A percentile compares a stretch with the other conserved stretches of the same genome.
Conservation (phyloP, 2,113 vertebrate species). For the Campylomormyrus numenius region DNA sequence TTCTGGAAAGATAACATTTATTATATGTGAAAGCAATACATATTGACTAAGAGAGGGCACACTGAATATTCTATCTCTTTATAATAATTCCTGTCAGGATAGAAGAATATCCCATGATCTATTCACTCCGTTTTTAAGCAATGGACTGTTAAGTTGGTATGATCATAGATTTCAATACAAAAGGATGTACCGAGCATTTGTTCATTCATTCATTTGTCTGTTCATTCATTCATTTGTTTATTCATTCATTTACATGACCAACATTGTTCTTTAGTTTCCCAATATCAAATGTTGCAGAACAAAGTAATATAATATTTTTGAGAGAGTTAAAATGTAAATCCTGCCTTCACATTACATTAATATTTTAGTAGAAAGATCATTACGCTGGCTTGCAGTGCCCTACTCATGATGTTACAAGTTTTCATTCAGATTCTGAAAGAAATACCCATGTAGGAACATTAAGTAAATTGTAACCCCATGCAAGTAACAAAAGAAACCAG, state of each 20-base stretch:
- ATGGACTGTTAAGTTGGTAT: slow-evolving; percentile 50
- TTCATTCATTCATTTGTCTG: neutral
- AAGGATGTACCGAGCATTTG: neutral
- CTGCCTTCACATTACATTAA: neutral
- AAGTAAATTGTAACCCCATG: slow-evolving; percentile 35
- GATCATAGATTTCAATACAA: slow-evolving; percentile 19
- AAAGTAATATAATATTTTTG: neutral
- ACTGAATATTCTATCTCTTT: slow-evolving; percentile 55
- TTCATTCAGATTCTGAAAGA: slow-evolving; percentile 40
- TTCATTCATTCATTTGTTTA: neutral
- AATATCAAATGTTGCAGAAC: neutral
- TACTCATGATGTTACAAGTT: slow-evolving; percentile 22
- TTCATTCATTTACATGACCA: neutral
- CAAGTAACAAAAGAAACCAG: slow-evolving; percentile 31
- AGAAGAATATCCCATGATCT: slow-evolving; percentile 65
- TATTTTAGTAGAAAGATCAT: slow-evolving; percentile 2
- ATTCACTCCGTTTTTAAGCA: slow-evolving; percentile 66
- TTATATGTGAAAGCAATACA: slow-evolving; percentile 66
- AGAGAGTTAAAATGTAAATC: slow-evolving; percentile 5
- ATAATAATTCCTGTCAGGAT: slow-evolving; percentile 65
- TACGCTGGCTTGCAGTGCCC: slow-evolving; percentile 12
- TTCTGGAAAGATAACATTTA: slow-evolving; percentile 67
- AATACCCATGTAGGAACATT: slow-evolving; percentile 45
- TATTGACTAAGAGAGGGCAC: slow-evolving; percentile 61
- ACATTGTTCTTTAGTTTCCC: neutral